phyloP scores from a whole-genome alignment of 2,888 invertebrate genomes.

The Empis livida region DNA sequence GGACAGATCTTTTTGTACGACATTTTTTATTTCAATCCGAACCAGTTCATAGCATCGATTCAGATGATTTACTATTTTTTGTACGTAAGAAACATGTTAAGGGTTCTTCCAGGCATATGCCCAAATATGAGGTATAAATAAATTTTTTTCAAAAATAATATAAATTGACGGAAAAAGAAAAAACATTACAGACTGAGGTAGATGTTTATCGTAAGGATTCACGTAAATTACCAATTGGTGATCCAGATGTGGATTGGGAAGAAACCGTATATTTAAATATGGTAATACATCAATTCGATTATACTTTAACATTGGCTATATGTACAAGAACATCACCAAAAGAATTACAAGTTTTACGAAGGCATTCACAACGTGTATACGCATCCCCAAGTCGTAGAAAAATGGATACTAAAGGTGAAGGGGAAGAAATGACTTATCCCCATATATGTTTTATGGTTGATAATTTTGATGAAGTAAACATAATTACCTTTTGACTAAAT shows the following conservation, averaged over 20 bases:
- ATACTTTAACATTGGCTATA: conserved; percentile 91
- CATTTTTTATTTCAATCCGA: conserved; percentile 88
- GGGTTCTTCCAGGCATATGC: conserved; percentile 72
- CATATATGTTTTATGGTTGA: conserved; percentile 99
- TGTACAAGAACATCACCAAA: conserved; percentile 96
- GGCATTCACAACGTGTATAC: conserved; percentile 90
- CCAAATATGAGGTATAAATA: conserved; percentile 68
- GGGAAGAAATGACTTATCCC: conserved; percentile 97
- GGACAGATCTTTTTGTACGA: conserved; percentile 89
- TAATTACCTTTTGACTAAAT: not conserved
- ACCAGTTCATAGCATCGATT: conserved; percentile 61
- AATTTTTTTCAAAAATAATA: not conserved
- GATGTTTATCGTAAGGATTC: conserved; percentile 97
- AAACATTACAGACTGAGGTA: conserved; percentile 64
- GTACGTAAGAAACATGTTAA: conserved; percentile 86
- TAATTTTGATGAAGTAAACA: conserved; percentile 87
- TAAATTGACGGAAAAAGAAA: too few relatives aligned
- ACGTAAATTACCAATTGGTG: conserved; percentile 89
- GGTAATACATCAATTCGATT: conserved; percentile 97
- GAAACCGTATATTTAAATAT: conserved; percentile 97
- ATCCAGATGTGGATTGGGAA: conserved; percentile 96
- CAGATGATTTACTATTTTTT: conserved; percentile 91
- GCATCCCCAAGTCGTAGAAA: conserved; percentile 92
- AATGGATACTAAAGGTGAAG: conserved; percentile 97
- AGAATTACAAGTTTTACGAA: conserved; percentile 87